Conservation (phyloP, 1,140 invertebrate genomes). For the Neotoxoptera formosana region DNA sequence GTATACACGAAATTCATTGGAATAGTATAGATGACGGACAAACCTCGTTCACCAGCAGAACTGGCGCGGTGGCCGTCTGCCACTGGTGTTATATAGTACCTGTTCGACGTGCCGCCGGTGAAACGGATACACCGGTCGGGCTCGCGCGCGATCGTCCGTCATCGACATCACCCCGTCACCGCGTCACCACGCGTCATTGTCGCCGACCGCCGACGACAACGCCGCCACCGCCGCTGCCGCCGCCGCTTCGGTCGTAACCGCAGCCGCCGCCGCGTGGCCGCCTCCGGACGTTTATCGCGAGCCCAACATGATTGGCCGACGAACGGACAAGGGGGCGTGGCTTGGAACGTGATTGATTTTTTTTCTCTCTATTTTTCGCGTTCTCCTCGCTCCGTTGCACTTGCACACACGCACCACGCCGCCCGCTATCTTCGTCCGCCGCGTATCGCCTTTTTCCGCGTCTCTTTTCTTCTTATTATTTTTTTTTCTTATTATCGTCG, state of each 20-base stretch:
- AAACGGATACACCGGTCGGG: background rate
- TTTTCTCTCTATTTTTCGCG: slow-evolving; percentile 30
- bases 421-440: background rate
- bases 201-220: background rate
- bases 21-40: background rate
- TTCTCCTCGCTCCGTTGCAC: background rate
- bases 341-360: slow-evolving; percentile 59
- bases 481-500: background rate
- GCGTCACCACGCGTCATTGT: slow-evolving; percentile 22
- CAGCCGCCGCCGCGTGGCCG: background rate
- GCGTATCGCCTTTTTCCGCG: background rate
- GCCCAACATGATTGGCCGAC: slow-evolving; percentile 56
- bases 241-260: background rate
- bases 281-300: slow-evolving; percentile 45
- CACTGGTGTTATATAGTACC: background rate
- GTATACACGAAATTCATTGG: background rate
- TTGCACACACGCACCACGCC: no score
- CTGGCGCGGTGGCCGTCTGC: background rate
- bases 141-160: background rate
- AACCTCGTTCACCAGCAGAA: background rate
- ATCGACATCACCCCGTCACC: background rate
- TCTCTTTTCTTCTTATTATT: background rate
- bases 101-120: background rate
- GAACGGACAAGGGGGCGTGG: slow-evolving; percentile 55
- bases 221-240: background rate